Evolutionary conservation across 2,888 invertebrate genomes (phyloP).

Genomic region (Odontothrips loti): DNA sequence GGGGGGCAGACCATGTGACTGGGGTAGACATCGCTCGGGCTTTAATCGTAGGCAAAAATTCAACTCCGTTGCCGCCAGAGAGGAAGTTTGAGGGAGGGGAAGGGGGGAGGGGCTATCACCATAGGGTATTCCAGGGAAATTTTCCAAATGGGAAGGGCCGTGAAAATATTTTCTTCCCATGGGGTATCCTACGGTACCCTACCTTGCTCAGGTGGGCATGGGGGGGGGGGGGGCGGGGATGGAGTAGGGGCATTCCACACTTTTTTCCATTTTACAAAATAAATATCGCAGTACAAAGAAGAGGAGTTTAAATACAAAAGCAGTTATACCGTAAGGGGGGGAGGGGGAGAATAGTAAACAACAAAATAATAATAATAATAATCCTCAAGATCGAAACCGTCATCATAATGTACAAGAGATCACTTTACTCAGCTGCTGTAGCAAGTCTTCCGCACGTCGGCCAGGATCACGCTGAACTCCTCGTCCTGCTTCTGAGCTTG

Average conservation of each 20-base stretch:
- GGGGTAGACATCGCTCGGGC: too few relatives aligned
- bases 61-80: too few relatives aligned
- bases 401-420: background rate
- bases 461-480: slow-evolving; percentile 83
- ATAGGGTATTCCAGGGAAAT: too few relatives aligned
- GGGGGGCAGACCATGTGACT: background rate
- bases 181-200: too few relatives aligned
- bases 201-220: too few relatives aligned
- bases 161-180: too few relatives aligned
- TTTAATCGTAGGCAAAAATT: too few relatives aligned
- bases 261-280: background rate
- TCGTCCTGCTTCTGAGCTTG: slow-evolving; percentile 61
- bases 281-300: slow-evolving; percentile 20
- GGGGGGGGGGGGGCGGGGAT: background rate
- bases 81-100: too few relatives aligned
- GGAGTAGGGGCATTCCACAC: background rate
- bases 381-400: background rate
- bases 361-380: background rate
- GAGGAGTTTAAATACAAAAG: slow-evolving; percentile 16
- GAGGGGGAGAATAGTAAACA: background rate
- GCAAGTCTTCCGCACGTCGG: slow-evolving; percentile 82
- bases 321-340: background rate
- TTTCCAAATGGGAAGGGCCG: too few relatives aligned
- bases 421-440: slow-evolving; percentile 58
- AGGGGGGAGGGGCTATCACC: too few relatives aligned